phyloP scores from a whole-genome alignment of 2,797 vertebrate species.

The Epinephelus coioides region DNA sequence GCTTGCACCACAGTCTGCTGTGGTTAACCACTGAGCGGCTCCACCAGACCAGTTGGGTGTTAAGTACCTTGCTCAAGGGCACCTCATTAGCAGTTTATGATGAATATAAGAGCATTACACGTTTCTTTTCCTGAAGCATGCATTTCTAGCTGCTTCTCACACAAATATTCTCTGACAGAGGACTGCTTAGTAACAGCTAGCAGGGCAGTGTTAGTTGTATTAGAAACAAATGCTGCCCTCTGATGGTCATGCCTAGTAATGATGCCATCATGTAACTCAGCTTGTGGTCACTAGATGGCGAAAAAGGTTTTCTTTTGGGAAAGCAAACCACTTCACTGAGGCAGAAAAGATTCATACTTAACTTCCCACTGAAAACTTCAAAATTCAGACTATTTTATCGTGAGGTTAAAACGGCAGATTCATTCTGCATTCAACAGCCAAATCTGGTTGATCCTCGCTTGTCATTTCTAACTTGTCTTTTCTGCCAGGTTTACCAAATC shows the following conservation, averaged over 20 bases:
- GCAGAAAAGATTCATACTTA: not conserved
- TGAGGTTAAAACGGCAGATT: not conserved
- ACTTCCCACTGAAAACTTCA: not conserved
- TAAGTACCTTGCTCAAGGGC: not conserved
- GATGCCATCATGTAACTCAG: accelerated
- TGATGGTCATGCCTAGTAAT: not conserved
- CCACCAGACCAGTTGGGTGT: not conserved
- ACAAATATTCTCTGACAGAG: not conserved
- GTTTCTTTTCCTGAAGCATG: not conserved
- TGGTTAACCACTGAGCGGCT: constrained; percentile 1
- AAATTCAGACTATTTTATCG: not conserved
- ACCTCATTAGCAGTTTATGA: not conserved
- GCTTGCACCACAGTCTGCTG: not conserved
- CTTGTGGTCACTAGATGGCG: constrained; percentile 65
- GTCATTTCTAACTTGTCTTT: constrained; percentile 6
- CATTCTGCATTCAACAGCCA: not conserved
- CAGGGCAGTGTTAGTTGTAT: not conserved
- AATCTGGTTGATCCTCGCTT: not conserved
- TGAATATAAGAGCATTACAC: not conserved
- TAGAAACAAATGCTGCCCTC: constrained; percentile 17
- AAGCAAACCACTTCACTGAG: not conserved
- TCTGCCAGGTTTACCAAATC: not conserved
- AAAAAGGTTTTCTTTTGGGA: constrained; percentile 33
- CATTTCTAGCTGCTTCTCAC: not conserved
- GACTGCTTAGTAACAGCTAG: not conserved